A percentile compares a stretch with the other conserved stretches of the same genome.
These are phyloP conservation scores for Ammospiza nelsoni DNA, from an alignment of 2,113 vertebrate genomes.

Conservation along the genomic window DNA sequence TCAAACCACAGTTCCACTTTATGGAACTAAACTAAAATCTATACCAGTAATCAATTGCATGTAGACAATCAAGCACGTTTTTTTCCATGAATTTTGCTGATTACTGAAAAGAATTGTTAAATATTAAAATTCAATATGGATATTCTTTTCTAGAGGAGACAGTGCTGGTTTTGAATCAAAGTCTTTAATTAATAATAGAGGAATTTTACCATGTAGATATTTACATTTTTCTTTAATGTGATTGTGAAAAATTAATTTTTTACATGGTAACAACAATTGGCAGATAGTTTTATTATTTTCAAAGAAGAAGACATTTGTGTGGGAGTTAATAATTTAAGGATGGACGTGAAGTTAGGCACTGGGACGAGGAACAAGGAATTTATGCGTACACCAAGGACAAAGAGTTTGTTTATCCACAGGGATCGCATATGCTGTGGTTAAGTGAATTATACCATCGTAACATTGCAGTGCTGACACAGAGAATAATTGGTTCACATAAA, in stretches of 20 bases:
- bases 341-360: neutral
- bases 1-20: conserved; percentile 42
- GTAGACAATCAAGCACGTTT: neutral
- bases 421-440: neutral
- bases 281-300: neutral
- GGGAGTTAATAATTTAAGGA: neutral
- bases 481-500: neutral
- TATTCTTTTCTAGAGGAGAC: neutral
- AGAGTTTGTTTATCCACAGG: neutral
- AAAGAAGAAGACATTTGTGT: neutral
- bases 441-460: neutral
- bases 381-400: neutral
- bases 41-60: neutral
- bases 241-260: neutral
- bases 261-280: neutral
- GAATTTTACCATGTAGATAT: neutral
- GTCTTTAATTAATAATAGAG: neutral
- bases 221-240: neutral
- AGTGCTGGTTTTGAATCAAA: neutral
- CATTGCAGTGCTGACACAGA: neutral
- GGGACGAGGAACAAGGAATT: neutral
- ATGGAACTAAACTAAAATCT: conserved; percentile 37
- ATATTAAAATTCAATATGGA: neutral
- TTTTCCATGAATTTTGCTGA: neutral
- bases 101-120: neutral